phyloP scores from a whole-genome alignment of 1,140 invertebrate genomes.

The Aculops lycopersici region DNA sequence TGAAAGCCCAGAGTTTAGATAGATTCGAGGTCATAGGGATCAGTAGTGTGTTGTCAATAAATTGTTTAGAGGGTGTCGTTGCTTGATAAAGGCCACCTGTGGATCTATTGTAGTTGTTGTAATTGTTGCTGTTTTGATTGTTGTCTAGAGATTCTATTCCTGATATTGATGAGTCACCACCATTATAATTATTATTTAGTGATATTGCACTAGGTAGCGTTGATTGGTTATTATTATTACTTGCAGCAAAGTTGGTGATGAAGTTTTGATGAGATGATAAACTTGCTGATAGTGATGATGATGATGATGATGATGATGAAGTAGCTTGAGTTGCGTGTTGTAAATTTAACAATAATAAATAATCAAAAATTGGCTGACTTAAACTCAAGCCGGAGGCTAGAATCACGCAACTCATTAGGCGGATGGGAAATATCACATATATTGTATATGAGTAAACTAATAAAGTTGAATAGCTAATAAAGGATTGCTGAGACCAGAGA shows the following conservation, averaged over 20 bases:
- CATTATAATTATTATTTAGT: too few species aligned
- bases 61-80: neutral
- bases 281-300: neutral
- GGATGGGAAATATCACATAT: constrained; percentile 42
- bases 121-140: neutral
- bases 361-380: too few species aligned
- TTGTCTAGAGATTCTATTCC: neutral
- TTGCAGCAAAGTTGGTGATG: neutral
- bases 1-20: constrained; percentile 34
- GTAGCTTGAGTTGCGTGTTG: too few species aligned
- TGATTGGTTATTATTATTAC: neutral
- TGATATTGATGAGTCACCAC: too few species aligned
- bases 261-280: constrained; percentile 3
- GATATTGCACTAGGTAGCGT: too few species aligned
- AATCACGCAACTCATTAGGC: constrained; percentile 26
- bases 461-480: too few species aligned
- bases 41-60: neutral
- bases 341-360: too few species aligned
- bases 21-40: constrained; percentile 8
- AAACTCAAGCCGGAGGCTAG: constrained; percentile 22
- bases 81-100: neutral
- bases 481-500: too few species aligned
- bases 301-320: neutral
- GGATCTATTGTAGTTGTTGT: neutral
- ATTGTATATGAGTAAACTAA: constrained; percentile 47